A percentile compares a stretch with the other conserved stretches of the same genome.
Evolutionary conservation across 2,797 vertebrate species (phyloP).

Genomic region (Prunella strophiata): DNA sequence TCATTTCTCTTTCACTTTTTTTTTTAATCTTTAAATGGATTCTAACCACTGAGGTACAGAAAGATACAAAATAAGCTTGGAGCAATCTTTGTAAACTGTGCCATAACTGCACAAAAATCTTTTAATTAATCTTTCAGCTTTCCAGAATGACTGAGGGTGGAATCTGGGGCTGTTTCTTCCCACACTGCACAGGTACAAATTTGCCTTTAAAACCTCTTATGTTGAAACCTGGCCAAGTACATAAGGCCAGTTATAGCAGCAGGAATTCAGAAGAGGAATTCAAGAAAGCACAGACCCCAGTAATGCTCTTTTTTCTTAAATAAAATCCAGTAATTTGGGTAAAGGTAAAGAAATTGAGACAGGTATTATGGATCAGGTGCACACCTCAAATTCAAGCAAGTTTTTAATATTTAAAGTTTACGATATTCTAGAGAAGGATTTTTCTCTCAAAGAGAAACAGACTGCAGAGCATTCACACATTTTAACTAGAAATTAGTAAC

Average conservation of each 20-base stretch:
- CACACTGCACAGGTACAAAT: background rate
- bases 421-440: background rate
- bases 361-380: background rate
- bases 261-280: background rate
- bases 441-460: background rate
- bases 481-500: background rate
- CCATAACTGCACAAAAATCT: background rate
- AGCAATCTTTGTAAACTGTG: background rate
- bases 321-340: background rate
- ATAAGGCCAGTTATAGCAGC: background rate
- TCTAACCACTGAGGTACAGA: background rate
- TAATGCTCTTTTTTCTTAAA: background rate
- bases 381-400: background rate
- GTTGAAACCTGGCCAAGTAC: background rate
- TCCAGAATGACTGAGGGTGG: background rate
- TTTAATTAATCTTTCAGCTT: background rate
- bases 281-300: background rate
- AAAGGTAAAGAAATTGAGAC: background rate
- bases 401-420: background rate
- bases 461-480: background rate
- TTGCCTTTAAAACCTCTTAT: background rate
- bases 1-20: fast-evolving
- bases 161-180: background rate
- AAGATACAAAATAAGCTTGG: background rate
- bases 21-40: background rate